A percentile compares a stretch with the other conserved stretches of the same genome.
phyloP scores from a whole-genome alignment of 2,113 vertebrate species.

The Emydocephalus ijimae region DNA sequence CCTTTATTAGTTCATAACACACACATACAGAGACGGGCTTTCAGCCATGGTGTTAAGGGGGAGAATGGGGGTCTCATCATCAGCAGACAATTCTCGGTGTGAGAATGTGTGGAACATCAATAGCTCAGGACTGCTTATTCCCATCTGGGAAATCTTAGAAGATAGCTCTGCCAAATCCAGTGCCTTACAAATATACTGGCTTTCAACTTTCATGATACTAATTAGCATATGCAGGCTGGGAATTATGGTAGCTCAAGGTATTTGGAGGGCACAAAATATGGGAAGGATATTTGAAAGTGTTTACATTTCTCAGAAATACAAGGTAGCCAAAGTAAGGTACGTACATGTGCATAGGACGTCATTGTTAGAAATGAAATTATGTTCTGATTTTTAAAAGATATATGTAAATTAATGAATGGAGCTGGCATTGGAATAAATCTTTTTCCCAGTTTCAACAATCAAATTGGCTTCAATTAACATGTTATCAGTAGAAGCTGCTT shows the following conservation, averaged over 20 bases:
- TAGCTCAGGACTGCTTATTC: neutral
- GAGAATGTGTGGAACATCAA: neutral
- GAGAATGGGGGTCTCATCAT: neutral
- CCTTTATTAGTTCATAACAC: no score
- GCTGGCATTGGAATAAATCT: neutral
- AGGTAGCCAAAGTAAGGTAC: neutral
- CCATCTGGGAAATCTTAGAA: neutral
- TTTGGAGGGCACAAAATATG: neutral
- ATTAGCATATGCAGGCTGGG: neutral
- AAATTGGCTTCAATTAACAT: neutral
- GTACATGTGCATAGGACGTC: neutral
- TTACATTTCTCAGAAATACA: slow-evolving; percentile 58
- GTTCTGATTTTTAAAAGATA: neutral
- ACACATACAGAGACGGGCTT: neutral
- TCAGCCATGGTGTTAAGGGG: neutral
- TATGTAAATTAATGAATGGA: neutral
- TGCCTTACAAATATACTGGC: neutral
- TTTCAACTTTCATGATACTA: neutral
- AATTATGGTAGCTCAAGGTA: neutral
- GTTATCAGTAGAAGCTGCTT: neutral
- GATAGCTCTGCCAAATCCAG: neutral
- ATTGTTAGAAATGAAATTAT: neutral
- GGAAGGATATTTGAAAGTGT: slow-evolving; percentile 6
- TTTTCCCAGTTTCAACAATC: neutral
- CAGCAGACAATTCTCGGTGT: neutral